Conservation (phyloP, 2,113 vertebrate species). For the Ariopsis seemanni region DNA sequence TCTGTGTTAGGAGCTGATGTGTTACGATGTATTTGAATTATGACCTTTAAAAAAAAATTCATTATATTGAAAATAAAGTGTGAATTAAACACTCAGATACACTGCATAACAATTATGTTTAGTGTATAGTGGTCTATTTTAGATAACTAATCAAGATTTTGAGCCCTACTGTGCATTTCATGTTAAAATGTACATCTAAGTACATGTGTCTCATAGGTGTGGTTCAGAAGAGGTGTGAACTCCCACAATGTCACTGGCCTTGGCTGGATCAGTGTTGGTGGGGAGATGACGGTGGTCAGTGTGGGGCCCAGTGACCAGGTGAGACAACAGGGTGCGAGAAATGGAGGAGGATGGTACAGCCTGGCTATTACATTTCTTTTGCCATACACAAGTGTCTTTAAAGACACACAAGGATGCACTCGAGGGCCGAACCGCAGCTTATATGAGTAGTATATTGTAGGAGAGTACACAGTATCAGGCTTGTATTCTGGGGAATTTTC, state of each 20-base stretch:
- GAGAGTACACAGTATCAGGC: background rate
- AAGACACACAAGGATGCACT: constrained; percentile 14
- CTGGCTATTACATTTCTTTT: constrained; percentile 34
- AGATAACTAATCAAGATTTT: background rate
- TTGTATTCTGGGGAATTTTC: background rate
- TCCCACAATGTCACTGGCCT: constrained; percentile 93
- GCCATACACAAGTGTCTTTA: background rate
- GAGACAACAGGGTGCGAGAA: constrained; percentile 34
- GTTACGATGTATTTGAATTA: background rate
- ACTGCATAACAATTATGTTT: background rate
- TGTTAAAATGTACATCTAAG: background rate
- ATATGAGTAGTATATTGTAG: background rate
- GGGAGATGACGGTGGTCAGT: constrained; percentile 92
- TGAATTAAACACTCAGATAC: background rate
- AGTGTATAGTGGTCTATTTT: background rate
- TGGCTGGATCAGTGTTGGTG: constrained; percentile 93
- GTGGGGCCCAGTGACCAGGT: constrained; percentile 95
- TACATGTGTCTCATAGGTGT: constrained; percentile 76
- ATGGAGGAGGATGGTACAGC: constrained; percentile 21
- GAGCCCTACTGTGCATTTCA: background rate
- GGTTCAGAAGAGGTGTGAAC: constrained; percentile 95
- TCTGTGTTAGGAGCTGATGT: background rate
- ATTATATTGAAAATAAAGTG: background rate
- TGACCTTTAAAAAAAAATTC: background rate
- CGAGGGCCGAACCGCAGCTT: background rate